Conservation (phyloP, 2,888 invertebrate genomes). For the Heliothis peltigera region DNA sequence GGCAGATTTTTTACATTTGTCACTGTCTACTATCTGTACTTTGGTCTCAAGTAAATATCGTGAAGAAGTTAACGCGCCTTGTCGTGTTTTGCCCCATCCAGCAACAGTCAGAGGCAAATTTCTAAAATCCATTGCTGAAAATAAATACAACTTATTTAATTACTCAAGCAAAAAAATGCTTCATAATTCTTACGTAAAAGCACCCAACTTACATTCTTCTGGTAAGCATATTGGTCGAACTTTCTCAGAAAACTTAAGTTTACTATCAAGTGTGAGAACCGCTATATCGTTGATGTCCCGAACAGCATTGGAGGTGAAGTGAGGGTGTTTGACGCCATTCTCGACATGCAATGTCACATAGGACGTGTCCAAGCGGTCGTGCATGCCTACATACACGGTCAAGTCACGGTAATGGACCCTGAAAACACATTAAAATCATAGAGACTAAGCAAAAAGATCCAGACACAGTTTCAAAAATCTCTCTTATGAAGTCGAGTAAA, state of each 20-base stretch:
- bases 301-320: constrained; percentile 87
- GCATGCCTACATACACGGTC: constrained; percentile 86
- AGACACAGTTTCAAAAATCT: too few species aligned
- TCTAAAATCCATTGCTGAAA: constrained; percentile 79
- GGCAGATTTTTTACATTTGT: constrained; percentile 76
- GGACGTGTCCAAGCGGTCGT: constrained; percentile 81
- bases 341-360: constrained; percentile 71
- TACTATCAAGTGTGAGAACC: constrained; percentile 84
- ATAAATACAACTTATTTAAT: neutral
- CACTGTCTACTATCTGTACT: constrained; percentile 79
- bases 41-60: constrained; percentile 86
- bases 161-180: neutral
- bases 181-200: neutral
- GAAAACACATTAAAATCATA: constrained; percentile 27
- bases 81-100: constrained; percentile 87
- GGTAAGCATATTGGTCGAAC: constrained; percentile 89
- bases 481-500: neutral
- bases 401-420: constrained; percentile 82
- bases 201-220: constrained; percentile 65
- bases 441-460: neutral
- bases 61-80: constrained; percentile 80
- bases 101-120: constrained; percentile 79
- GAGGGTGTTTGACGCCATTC: constrained; percentile 83
- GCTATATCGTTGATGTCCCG: constrained; percentile 91
- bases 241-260: constrained; percentile 81